phyloP scores from a whole-genome alignment of 1,140 invertebrate genomes.

The Samia ricini region DNA sequence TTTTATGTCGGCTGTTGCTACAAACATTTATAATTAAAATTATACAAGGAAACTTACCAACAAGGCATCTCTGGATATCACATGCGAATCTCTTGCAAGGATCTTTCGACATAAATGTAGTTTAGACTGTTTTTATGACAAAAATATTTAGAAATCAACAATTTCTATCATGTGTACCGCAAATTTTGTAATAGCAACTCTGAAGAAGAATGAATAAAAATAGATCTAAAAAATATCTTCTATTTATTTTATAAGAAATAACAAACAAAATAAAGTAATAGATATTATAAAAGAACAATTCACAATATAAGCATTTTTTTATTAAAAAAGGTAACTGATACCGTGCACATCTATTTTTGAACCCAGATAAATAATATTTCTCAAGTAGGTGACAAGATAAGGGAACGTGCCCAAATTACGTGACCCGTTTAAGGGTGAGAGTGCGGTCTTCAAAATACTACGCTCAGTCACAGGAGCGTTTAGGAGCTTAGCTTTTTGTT shows the following conservation, averaged over 20 bases:
- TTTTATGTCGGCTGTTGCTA: constrained; percentile 69
- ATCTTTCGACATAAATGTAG: constrained; percentile 79
- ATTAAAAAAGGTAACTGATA: no score
- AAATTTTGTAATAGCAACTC: constrained; percentile 52
- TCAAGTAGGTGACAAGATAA: no score
- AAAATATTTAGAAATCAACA: constrained; percentile 47
- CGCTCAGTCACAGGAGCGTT: no score
- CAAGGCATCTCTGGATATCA: constrained; percentile 86
- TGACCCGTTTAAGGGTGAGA: no score
- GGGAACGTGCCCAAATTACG: no score
- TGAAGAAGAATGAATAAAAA: background rate
- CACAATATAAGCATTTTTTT: no score
- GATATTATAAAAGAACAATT: no score
- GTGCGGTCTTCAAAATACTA: no score
- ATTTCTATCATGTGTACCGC: constrained; percentile 59
- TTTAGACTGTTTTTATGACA: constrained; percentile 40
- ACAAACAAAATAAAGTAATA: background rate
- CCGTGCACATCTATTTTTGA: no score
- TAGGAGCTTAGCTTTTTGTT: no score
- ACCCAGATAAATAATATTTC: no score
- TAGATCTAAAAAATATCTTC: background rate
- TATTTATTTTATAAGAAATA: background rate
- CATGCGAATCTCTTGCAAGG: constrained; percentile 88
- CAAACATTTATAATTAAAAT: constrained; percentile 60
- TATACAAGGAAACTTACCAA: constrained; percentile 78